phyloP scores from a whole-genome alignment of 2,113 vertebrate species.

The Oxyura jamaicensis region DNA sequence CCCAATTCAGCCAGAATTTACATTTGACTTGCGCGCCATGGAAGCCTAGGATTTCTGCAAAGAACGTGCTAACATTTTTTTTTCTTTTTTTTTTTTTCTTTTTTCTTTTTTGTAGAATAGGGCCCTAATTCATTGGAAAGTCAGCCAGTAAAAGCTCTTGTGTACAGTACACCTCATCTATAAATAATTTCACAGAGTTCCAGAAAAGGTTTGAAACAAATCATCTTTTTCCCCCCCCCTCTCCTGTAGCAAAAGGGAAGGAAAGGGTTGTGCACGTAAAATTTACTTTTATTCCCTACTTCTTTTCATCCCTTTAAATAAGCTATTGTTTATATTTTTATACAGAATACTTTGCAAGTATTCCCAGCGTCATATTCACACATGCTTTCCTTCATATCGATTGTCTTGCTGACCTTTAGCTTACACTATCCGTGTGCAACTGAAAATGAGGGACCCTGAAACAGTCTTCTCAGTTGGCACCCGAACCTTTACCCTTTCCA shows the following conservation, averaged over 20 bases:
- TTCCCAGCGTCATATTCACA: not conserved
- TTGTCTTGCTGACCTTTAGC: not conserved
- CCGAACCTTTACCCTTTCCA: not conserved
- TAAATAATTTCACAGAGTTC: not conserved
- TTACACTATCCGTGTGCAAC: not conserved
- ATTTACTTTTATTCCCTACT: not conserved
- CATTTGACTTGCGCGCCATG: not conserved
- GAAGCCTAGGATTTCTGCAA: not conserved
- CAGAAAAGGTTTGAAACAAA: constrained; percentile 14
- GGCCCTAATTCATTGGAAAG: constrained; percentile 6
- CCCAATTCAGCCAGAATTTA: constrained; percentile 28
- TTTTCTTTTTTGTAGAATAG: not conserved
- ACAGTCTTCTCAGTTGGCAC: not conserved
- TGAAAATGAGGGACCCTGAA: not conserved
- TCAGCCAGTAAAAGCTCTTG: not conserved
- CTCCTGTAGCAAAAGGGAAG: not conserved
- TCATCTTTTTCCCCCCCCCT: not conserved
- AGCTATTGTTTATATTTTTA: not conserved
- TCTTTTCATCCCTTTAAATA: not conserved
- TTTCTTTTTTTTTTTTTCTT: not conserved
- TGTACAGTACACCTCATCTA: not conserved
- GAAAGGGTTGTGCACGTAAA: not conserved
- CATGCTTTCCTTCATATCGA: not conserved
- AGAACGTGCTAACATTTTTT: not conserved
- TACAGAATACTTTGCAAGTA: not conserved